Evolutionary conservation across 2,888 invertebrate species (phyloP).

Genomic region (Diadegma fenestrale): DNA sequence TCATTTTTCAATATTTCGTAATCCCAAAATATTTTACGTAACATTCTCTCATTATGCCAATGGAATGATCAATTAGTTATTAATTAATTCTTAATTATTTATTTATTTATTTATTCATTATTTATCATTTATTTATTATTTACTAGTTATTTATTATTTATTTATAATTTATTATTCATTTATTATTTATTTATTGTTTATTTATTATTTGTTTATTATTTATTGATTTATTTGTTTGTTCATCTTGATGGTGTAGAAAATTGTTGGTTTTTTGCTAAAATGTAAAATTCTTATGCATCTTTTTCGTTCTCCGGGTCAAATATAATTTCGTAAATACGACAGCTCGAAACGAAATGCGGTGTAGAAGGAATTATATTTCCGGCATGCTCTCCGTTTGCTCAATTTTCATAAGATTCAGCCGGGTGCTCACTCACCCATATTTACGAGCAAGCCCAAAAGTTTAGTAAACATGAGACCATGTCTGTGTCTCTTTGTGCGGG

Average conservation of each 20-base stretch:
- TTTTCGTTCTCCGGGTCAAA: constrained; percentile 54
- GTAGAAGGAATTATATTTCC: constrained; percentile 64
- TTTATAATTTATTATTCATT: neutral
- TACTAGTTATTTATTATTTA: neutral
- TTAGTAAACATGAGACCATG: constrained; percentile 26
- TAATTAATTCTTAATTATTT: neutral
- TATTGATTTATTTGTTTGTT: constrained; percentile 3
- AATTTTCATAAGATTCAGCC: constrained; percentile 41
- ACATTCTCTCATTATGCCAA: neutral
- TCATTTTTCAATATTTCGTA: neutral
- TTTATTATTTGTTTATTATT: neutral
- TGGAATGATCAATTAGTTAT: no score
- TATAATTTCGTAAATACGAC: constrained; percentile 44
- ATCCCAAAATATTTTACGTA: neutral
- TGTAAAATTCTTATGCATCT: neutral
- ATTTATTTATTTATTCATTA: neutral
- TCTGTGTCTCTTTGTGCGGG: neutral
- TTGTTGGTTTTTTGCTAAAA: constrained; percentile 25
- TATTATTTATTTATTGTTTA: neutral
- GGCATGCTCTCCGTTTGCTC: constrained; percentile 48
- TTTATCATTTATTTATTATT: no score
- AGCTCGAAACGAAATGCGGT: constrained; percentile 30
- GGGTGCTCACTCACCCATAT: constrained; percentile 16
- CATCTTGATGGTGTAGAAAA: neutral
- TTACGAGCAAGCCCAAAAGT: constrained; percentile 1